Percentiles rank a stretch among this genome's conserved stretches.
Conservation (phyloP, 1,140 invertebrate species). For the Leucophenga varia region DNA sequence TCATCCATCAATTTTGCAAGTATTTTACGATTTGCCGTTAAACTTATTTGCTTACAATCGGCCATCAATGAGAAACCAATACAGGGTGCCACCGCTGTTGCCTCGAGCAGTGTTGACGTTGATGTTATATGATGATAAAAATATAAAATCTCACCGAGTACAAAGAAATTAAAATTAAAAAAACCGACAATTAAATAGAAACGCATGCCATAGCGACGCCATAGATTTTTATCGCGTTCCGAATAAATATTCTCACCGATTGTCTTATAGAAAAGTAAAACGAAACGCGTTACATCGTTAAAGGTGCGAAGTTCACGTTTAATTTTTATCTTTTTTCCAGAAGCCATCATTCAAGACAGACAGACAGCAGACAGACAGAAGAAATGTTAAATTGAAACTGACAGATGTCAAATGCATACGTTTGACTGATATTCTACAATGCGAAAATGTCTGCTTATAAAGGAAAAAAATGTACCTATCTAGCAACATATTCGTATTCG, state of each 20-base stretch:
- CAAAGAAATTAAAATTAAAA: conserved; percentile 40
- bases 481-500: no score
- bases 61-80: conserved; percentile 46
- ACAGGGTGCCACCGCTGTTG: conserved; percentile 39
- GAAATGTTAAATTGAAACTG: no score
- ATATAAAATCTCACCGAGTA: conserved; percentile 39
- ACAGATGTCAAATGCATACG: no score
- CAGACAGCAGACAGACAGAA: no score
- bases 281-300: conserved; percentile 35
- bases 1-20: conserved; percentile 32
- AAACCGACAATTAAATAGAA: conserved; percentile 32
- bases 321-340: conserved; percentile 14
- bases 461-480: no score
- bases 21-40: conserved; percentile 26
- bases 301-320: conserved; percentile 22
- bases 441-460: no score
- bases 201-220: conserved; percentile 27
- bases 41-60: conserved; percentile 40
- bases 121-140: conserved; percentile 40
- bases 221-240: conserved; percentile 26
- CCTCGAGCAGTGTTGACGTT: conserved; percentile 37
- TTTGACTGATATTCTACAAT: no score
- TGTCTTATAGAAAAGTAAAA: conserved; percentile 39
- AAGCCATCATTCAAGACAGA: no score
- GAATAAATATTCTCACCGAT: conserved; percentile 44